phyloP scores from a whole-genome alignment of 2,888 invertebrate genomes.

The Plagodis dolabraria region DNA sequence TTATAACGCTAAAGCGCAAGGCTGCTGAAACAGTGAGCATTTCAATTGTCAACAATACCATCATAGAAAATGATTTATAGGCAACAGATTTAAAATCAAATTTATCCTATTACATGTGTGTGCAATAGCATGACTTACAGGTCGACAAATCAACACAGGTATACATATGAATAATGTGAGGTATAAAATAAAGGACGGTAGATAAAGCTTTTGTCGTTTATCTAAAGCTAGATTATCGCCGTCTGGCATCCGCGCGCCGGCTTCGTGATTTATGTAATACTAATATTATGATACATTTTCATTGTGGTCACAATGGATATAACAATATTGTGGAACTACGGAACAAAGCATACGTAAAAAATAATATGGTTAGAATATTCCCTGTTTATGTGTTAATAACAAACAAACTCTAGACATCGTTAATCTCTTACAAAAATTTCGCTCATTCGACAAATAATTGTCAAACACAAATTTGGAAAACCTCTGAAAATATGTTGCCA shows the following conservation, averaged over 20 bases:
- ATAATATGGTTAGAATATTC: background rate
- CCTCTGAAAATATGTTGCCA: no score
- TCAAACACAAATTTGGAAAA: no score
- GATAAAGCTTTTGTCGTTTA: slow-evolving; percentile 61
- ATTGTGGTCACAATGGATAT: slow-evolving; percentile 60
- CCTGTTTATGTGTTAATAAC: no score
- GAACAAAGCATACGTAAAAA: background rate
- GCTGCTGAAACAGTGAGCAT: no score
- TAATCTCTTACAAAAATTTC: no score
- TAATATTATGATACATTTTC: slow-evolving; percentile 66
- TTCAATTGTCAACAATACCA: no score
- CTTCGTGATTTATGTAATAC: slow-evolving; percentile 62
- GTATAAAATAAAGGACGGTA: slow-evolving; percentile 41
- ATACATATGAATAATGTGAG: slow-evolving; percentile 11
- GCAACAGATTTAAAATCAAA: no score
- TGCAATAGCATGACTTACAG: background rate
- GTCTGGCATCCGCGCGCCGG: slow-evolving; percentile 57
- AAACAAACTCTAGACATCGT: no score
- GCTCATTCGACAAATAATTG: no score
- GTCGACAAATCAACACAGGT: background rate
- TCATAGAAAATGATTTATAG: no score
- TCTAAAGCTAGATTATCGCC: slow-evolving; percentile 65
- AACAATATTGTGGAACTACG: slow-evolving; percentile 12
- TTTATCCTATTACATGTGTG: no score
- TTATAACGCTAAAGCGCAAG: no score